phyloP scores from a whole-genome alignment of 2,888 invertebrate species.

The Anoplius nigerrimus region DNA sequence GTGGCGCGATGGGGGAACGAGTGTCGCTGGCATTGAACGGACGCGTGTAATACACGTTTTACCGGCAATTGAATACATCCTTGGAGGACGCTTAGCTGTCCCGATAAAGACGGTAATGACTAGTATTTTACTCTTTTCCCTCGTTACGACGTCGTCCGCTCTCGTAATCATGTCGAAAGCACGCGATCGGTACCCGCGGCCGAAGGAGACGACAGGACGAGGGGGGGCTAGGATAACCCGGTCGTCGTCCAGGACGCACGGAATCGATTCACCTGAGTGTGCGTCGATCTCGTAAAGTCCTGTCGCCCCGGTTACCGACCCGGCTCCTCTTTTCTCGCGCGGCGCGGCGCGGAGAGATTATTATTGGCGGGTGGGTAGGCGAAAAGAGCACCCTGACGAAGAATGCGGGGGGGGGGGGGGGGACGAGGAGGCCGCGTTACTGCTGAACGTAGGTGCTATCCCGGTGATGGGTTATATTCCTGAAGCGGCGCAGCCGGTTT shows the following conservation, averaged over 20 bases:
- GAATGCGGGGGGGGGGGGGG: slow-evolving; percentile 33
- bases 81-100: too few species aligned
- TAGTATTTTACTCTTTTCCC: too few species aligned
- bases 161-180: not conserved
- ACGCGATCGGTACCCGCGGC: not conserved
- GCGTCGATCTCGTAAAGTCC: slow-evolving; percentile 40
- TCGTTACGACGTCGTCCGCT: too few species aligned
- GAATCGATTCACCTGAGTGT: slow-evolving; percentile 16
- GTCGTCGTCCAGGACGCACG: too few species aligned
- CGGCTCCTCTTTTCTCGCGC: slow-evolving; percentile 1
- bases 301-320: slow-evolving; percentile 2
- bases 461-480: slow-evolving; percentile 56
- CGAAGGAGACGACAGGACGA: not conserved
- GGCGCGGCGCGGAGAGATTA: slow-evolving; percentile 37
- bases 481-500: slow-evolving; percentile 55
- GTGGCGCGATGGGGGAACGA: slow-evolving; percentile 18
- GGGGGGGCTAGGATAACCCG: not conserved
- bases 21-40: not conserved
- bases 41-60: too few species aligned
- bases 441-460: slow-evolving; percentile 56
- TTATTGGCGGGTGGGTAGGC: slow-evolving; percentile 41
- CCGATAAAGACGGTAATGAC: too few species aligned
- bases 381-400: slow-evolving; percentile 33
- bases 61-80: too few species aligned
- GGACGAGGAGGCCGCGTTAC: slow-evolving; percentile 42